These are phyloP conservation scores for Echiichthys vipera DNA, from an alignment of 2,797 vertebrate genomes.

Conservation along the genomic window DNA sequence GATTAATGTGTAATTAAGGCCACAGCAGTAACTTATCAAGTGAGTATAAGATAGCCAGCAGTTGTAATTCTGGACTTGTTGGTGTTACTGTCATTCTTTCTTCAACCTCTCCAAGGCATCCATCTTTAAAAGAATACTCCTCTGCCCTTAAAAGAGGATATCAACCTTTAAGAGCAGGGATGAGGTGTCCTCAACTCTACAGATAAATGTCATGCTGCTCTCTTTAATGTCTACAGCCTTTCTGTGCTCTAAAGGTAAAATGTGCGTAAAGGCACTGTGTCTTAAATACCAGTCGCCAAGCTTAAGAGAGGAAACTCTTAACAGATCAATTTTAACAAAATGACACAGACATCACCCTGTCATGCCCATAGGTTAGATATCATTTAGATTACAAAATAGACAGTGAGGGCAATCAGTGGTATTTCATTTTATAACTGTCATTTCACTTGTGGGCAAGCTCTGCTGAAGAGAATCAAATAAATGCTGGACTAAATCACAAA, in stretches of 20 bases:
- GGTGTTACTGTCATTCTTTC: constrained; percentile 47
- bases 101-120: constrained; percentile 41
- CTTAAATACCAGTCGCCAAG: constrained; percentile 70
- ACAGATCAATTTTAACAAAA: constrained; percentile 82
- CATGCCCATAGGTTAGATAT: constrained; percentile 77
- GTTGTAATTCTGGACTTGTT: constrained; percentile 53
- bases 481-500: constrained; percentile 51
- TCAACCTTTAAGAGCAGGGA: constrained; percentile 82
- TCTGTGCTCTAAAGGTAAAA: constrained; percentile 63
- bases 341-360: constrained; percentile 78
- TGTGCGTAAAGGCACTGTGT: constrained; percentile 47
- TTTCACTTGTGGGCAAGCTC: constrained; percentile 58
- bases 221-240: constrained; percentile 70
- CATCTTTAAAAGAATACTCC: constrained; percentile 56
- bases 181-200: constrained; percentile 63
- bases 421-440: constrained; percentile 66
- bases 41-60: constrained; percentile 30
- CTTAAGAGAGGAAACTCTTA: constrained; percentile 63
- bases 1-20: constrained; percentile 75
- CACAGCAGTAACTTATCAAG: constrained; percentile 57
- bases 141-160: constrained; percentile 71
- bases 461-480: constrained; percentile 53
- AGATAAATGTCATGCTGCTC: constrained; percentile 83
- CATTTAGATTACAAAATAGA: constrained; percentile 67
- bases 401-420: constrained; percentile 66